Percentiles rank a stretch among this genome's conserved stretches.
These are phyloP conservation scores for Epirrhoe tristata DNA, from an alignment of 2,888 invertebrate species.

Conservation along the genomic window DNA sequence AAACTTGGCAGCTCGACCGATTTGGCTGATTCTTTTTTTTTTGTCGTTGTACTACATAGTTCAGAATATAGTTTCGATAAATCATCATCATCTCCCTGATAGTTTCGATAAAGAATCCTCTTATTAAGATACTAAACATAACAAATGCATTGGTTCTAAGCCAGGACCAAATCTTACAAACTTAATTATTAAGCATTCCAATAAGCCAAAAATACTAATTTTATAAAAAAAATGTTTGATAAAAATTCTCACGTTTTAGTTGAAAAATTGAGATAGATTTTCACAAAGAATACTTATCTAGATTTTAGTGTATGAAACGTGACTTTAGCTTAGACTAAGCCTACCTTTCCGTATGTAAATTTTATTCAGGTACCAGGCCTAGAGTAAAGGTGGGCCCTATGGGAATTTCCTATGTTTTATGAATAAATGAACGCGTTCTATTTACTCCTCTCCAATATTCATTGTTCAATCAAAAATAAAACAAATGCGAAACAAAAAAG, in stretches of 20 bases:
- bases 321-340: background rate
- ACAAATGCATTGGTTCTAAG: no score
- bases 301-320: background rate
- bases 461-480: background rate
- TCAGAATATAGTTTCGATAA: no score
- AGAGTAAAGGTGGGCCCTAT: background rate
- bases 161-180: no score
- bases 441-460: background rate
- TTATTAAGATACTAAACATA: no score
- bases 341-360: constrained; percentile 7
- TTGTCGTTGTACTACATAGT: no score
- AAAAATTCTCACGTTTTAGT: background rate
- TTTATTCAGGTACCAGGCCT: background rate
- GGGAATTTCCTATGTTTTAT: constrained; percentile 4
- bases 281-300: background rate
- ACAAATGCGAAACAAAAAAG: background rate
- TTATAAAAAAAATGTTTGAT: background rate
- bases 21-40: no score
- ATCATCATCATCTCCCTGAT: no score
- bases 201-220: no score
- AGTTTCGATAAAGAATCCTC: no score
- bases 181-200: no score
- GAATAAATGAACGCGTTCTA: background rate
- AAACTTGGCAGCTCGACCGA: no score
- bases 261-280: background rate